phyloP scores from a whole-genome alignment of 1,140 invertebrate genomes.

The Plectrocnemia conspersa region DNA sequence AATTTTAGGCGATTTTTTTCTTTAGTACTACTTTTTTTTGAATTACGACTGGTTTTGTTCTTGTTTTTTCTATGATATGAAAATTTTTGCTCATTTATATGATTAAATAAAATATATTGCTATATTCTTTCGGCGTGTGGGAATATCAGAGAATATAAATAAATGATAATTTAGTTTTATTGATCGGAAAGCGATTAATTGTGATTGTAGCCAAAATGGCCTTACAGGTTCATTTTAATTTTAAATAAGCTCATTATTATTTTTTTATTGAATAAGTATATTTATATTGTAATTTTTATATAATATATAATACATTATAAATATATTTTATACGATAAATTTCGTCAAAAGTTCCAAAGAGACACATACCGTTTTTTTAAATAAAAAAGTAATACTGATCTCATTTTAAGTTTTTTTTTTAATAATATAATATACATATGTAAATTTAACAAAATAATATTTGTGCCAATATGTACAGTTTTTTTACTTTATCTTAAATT shows the following conservation, averaged over 20 bases:
- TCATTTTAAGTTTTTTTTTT: conserved; percentile 31
- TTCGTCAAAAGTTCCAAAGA: conserved; percentile 31
- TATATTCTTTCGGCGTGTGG: no score
- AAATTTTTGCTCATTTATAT: no score
- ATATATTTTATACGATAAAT: conserved; percentile 3
- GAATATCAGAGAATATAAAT: no score
- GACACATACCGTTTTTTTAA: conserved; percentile 29
- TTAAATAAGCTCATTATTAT: background rate
- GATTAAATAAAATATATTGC: no score
- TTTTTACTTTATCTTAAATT: conserved; percentile 2
- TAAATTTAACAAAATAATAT: conserved; percentile 18
- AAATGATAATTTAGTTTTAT: no score
- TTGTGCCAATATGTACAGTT: conserved; percentile 33
- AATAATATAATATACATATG: background rate
- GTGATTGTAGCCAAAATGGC: conserved; percentile 30
- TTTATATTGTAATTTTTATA: background rate
- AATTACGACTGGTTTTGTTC: no score
- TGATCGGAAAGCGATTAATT: conserved; percentile 22
- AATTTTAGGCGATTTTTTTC: no score
- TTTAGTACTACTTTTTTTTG: no score
- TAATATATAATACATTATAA: conserved; percentile 4
- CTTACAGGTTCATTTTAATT: background rate
- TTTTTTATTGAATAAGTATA: conserved; percentile 3
- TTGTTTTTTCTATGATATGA: no score
- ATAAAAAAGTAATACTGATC: conserved; percentile 32